Conservation (phyloP, 2,113 vertebrate species). For the Sphyrna mokarran region DNA sequence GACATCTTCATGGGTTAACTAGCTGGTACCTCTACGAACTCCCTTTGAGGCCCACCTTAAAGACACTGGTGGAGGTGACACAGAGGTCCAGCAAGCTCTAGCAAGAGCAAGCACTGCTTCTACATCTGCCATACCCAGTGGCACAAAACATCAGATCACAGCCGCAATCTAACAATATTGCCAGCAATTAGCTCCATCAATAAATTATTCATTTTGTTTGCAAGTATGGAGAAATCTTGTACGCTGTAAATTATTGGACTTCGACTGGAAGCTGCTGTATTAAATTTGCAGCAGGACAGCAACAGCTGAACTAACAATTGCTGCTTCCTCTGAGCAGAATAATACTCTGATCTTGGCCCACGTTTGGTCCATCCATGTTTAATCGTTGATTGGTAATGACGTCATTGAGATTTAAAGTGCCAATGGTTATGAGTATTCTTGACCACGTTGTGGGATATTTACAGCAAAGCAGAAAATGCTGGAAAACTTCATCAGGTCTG, state of each 20-base stretch:
- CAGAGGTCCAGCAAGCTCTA: neutral
- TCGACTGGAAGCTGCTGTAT: neutral
- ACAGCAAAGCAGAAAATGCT: no score
- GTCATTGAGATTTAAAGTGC: neutral
- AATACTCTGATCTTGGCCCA: neutral
- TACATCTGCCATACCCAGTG: neutral
- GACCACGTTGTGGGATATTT: neutral
- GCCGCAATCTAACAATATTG: neutral
- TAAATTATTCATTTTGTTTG: neutral
- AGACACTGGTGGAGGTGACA: neutral
- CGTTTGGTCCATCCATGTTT: neutral
- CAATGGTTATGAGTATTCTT: neutral
- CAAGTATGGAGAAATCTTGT: neutral
- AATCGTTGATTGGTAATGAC: neutral
- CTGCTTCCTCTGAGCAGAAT: neutral
- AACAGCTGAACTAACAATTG: neutral
- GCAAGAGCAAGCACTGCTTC: neutral
- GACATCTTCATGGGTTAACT: neutral
- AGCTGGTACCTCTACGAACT: neutral
- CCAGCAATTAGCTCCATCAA: neutral
- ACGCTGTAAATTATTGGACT: neutral
- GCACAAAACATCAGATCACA: conserved; percentile 3
- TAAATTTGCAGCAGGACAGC: neutral
- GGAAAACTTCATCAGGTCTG: no score
- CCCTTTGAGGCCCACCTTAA: neutral